These are phyloP conservation scores for Andrena bucephala DNA, from an alignment of 2,888 invertebrate species.

Conservation along the genomic window DNA sequence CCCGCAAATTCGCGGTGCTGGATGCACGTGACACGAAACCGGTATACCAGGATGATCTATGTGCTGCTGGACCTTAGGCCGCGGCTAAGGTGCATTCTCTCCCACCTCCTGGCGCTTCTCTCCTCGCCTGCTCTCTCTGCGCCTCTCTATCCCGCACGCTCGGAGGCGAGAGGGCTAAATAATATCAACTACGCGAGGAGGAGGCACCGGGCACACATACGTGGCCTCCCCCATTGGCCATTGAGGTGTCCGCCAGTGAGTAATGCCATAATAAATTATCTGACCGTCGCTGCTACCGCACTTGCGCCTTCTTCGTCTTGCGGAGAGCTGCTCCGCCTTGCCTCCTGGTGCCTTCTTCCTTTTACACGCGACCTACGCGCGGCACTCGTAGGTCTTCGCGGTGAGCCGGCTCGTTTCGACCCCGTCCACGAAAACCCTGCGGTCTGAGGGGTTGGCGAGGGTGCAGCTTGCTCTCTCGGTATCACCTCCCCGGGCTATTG, in stretches of 20 bases:
- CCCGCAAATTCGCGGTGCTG: constrained; percentile 54
- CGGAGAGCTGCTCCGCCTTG: constrained; percentile 29
- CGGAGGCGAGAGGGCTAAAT: constrained; percentile 61
- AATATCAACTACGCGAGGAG: constrained; percentile 72
- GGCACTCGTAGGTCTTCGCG: constrained; percentile 20
- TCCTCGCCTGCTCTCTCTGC: constrained; percentile 23
- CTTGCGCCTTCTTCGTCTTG: constrained; percentile 65
- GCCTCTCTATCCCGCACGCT: neutral
- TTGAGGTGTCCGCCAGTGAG: constrained; percentile 83
- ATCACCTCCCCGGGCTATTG: too few species aligned
- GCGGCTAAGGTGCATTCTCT: constrained; percentile 64
- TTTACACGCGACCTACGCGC: constrained; percentile 1
- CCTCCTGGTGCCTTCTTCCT: constrained; percentile 4
- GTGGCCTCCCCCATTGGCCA: constrained; percentile 73
- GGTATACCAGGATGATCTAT: constrained; percentile 71
- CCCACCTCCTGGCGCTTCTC: constrained; percentile 57
- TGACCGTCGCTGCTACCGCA: constrained; percentile 71
- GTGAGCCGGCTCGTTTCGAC: neutral
- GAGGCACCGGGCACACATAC: constrained; percentile 56
- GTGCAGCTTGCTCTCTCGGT: too few species aligned
- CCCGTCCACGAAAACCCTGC: constrained; percentile 1
- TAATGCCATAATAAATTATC: constrained; percentile 83
- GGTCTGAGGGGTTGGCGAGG: neutral
- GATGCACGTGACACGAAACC: constrained; percentile 70
- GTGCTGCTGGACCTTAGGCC: constrained; percentile 61